These are phyloP conservation scores for Candidula unifasciata DNA, from an alignment of 2,888 invertebrate genomes.

Conservation along the genomic window DNA sequence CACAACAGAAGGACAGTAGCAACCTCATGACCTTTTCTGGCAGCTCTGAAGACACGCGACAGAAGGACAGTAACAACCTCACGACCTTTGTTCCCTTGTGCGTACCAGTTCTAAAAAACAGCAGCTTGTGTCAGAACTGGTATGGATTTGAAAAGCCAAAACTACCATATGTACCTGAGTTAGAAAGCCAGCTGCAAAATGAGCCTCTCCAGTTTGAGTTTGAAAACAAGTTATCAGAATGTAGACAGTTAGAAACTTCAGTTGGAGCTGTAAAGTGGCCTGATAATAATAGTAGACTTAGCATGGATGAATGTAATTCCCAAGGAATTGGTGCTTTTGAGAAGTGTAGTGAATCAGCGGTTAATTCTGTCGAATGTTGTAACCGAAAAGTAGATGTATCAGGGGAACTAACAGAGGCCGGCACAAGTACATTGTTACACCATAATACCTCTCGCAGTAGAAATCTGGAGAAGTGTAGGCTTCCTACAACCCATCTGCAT, in stretches of 20 bases:
- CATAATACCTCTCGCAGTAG: no score
- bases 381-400: neutral
- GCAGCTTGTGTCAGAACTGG: conserved; percentile 47
- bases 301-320: neutral
- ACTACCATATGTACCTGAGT: conserved; percentile 44
- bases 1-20: neutral
- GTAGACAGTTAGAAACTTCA: neutral
- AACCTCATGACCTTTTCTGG: conserved; percentile 7
- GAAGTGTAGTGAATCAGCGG: neutral
- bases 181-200: conserved; percentile 52
- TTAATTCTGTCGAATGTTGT: neutral
- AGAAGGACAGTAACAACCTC: neutral
- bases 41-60: neutral
- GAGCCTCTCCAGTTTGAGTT: conserved; percentile 57
- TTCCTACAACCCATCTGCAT: neutral
- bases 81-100: conserved; percentile 47
- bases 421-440: neutral
- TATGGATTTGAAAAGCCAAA: conserved; percentile 56
- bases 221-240: neutral
- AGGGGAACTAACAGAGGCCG: neutral
- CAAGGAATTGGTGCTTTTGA: neutral
- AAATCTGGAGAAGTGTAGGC: neutral
- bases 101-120: conserved; percentile 61
- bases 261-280: neutral
- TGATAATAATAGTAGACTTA: neutral